phyloP scores from a whole-genome alignment of 2,797 vertebrate species.

The Gymnopithys bicolor region DNA sequence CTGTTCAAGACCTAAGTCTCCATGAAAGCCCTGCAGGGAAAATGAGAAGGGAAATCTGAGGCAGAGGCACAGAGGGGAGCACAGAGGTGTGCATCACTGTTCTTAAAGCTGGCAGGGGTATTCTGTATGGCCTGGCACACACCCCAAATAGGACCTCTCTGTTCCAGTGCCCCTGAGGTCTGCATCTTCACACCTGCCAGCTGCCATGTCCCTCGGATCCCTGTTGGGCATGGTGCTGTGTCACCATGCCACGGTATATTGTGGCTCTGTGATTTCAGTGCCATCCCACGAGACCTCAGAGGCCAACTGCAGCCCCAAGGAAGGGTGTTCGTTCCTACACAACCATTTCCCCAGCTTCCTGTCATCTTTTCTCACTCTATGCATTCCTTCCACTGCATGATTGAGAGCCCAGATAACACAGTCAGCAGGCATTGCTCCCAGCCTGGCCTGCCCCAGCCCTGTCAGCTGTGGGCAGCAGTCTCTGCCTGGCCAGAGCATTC shows the following conservation, averaged over 20 bases:
- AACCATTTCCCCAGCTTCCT: neutral
- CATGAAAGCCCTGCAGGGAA: neutral
- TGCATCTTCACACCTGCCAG: neutral
- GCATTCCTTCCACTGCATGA: neutral
- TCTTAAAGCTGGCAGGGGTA: neutral
- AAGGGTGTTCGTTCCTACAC: neutral
- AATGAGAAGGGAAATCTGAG: neutral
- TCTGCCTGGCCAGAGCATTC: neutral
- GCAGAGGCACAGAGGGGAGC: neutral
- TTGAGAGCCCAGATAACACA: neutral
- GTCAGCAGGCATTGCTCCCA: neutral
- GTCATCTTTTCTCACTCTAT: neutral
- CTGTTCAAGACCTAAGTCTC: neutral
- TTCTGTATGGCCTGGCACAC: neutral
- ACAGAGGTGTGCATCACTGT: accelerated
- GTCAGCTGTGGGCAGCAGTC: neutral
- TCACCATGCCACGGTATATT: accelerated
- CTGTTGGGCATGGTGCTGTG: neutral
- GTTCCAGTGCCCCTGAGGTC: neutral
- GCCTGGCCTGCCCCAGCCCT: neutral
- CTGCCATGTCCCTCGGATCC: neutral
- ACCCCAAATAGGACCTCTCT: neutral
- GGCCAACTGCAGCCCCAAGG: neutral
- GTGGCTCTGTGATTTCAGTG: neutral
- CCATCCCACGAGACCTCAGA: neutral